phyloP scores from a whole-genome alignment of 2,797 vertebrate species.

The Fundulus diaphanus region DNA sequence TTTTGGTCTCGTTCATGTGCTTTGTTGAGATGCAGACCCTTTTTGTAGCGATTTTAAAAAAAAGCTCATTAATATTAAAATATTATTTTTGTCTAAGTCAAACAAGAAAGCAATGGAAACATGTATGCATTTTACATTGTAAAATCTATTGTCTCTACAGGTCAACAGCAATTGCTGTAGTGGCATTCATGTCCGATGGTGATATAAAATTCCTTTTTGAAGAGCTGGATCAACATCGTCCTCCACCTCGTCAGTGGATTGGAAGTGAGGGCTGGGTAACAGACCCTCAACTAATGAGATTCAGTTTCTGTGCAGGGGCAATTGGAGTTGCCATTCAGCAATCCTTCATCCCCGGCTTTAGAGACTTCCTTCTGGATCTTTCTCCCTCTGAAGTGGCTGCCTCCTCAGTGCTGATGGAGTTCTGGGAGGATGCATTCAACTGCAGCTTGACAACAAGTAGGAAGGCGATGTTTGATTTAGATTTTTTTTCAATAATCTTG shows the following conservation, averaged over 20 bases:
- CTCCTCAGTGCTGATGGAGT: slow-evolving; percentile 65
- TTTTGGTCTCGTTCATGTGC: too few relatives aligned
- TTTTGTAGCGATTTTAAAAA: too few relatives aligned
- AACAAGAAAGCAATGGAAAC: too few relatives aligned
- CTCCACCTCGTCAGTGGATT: slow-evolving; percentile 72
- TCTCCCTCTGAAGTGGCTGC: slow-evolving; percentile 45
- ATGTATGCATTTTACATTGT: slow-evolving; percentile 67
- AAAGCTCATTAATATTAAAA: too few relatives aligned
- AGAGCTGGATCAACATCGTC: slow-evolving; percentile 56
- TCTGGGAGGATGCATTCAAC: slow-evolving; percentile 74
- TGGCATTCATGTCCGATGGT: slow-evolving; percentile 46
- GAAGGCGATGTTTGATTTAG: not conserved
- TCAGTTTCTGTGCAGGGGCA: slow-evolving; percentile 59
- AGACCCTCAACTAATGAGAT: slow-evolving; percentile 51
- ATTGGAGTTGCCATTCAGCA: slow-evolving; percentile 72
- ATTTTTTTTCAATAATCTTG: not conserved
- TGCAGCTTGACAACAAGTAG: slow-evolving; percentile 67
- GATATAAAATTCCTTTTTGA: slow-evolving; percentile 68
- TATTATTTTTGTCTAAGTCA: too few relatives aligned
- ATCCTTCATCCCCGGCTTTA: slow-evolving; percentile 72
- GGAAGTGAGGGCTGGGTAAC: slow-evolving; percentile 77
- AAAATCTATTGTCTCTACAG: not conserved
- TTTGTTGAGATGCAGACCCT: too few relatives aligned
- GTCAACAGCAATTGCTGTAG: not conserved
- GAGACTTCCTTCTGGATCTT: slow-evolving; percentile 66